Evolutionary conservation across 92 coral and sea anemone species (phyloP), one percentile per base, ranked within the genome.

Genomic region (Palythoa grandiflora): DNA sequence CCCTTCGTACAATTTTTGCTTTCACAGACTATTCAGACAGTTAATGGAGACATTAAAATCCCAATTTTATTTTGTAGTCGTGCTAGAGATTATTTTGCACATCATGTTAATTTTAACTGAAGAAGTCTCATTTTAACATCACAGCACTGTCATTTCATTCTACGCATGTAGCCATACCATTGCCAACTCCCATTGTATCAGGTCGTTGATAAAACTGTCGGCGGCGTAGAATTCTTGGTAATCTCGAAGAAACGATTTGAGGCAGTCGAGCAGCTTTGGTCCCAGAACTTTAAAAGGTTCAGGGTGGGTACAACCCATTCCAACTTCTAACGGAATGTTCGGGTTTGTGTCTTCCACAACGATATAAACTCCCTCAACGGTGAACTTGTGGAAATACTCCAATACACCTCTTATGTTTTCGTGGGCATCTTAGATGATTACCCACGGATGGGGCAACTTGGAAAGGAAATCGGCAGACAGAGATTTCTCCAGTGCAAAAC

Each of bases 291-390:
- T 2, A 57, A 13, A 81, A 3, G 10, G 0, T 9, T 60, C 88
- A 1, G 65, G 28, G 55, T 70, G 13, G 17, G 77, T 80, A 16
- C 84, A 48, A 38, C 73, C 51, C 87, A 79, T 80, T 7, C 87
- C 88, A 2, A 39, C 0, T 20, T 15, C 87, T 37, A 10, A 15
- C 1, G 77, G 38, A 13, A 88, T 17, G 38, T 80, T 75, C 13
- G 88, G 91, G 40, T 80, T 66, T 4, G 88, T 88, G 73, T 88
- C 91, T 55, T 88, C 91, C 6, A 87, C 90, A 59, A 81, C 73
- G 19, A 88, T 3, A 21, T 88, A 88, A 63, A 81, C 91, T 2
- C 91, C 91, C 21, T 77, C 91, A 28, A 28, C 28, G 28, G 28
- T 28, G 28, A 28, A 28, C 28, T 28, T 28, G 28, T 28, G 28